These are phyloP conservation scores for Drosophila persimilis DNA, from an alignment of 1,140 invertebrate species.

Conservation along the genomic window DNA sequence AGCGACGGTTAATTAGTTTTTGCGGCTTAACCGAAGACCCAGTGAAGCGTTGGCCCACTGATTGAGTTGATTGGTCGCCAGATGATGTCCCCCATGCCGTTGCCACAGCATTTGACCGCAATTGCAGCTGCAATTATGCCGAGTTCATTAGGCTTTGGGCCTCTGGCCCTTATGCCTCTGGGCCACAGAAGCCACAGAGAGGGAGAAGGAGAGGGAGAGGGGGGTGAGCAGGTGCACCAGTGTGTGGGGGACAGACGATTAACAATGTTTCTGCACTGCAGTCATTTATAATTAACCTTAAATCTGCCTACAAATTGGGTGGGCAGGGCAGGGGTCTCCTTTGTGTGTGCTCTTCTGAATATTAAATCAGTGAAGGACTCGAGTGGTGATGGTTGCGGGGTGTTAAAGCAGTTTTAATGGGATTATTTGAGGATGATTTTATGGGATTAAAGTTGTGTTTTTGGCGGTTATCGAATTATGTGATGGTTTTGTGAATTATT, in stretches of 20 bases:
- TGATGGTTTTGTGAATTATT: too few species aligned
- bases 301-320: not conserved
- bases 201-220: too few species aligned
- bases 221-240: too few species aligned
- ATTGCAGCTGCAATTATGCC: slow-evolving; percentile 71
- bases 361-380: slow-evolving; percentile 7
- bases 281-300: slow-evolving; percentile 40
- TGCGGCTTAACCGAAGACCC: slow-evolving; percentile 56
- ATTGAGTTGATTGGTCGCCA: slow-evolving; percentile 64
- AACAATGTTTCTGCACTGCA: slow-evolving; percentile 3
- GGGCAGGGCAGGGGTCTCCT: too few species aligned
- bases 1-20: slow-evolving; percentile 73
- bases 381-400: slow-evolving; percentile 4
- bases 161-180: not conserved
- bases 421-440: too few species aligned
- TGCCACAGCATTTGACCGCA: slow-evolving; percentile 37
- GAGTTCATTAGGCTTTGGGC: slow-evolving; percentile 66
- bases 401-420: too few species aligned
- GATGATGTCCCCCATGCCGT: slow-evolving; percentile 15
- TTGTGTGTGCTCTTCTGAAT: slow-evolving; percentile 13
- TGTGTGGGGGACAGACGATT: too few species aligned
- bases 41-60: slow-evolving; percentile 48
- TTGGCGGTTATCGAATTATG: too few species aligned
- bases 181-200: too few species aligned
- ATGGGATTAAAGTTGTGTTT: too few species aligned